Percentiles rank a stretch among this genome's conserved stretches.
Evolutionary conservation across 2,113 vertebrate species (phyloP).

Genomic region (Azemiops feae): DNA sequence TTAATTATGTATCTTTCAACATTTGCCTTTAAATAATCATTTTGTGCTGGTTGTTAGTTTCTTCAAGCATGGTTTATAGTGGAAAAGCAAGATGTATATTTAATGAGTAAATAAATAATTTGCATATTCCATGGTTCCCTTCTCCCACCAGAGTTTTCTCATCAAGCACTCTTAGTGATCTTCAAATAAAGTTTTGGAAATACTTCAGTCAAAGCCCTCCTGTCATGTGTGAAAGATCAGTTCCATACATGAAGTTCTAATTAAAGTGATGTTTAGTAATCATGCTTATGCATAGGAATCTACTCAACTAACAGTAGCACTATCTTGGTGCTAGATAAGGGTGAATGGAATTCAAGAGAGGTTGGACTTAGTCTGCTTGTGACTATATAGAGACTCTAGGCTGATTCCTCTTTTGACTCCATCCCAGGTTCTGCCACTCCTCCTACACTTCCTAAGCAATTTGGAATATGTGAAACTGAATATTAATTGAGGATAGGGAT

Average conservation of each 20-base stretch:
- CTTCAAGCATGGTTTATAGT: not conserved
- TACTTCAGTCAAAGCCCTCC: not conserved
- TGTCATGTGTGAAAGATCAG: not conserved
- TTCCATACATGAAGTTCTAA: not conserved
- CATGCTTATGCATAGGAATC: not conserved
- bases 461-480: not conserved
- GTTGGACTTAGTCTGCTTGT: not conserved
- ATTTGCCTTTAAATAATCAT: not conserved
- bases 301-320: not conserved
- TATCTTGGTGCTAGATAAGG: not conserved
- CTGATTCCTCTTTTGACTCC: not conserved
- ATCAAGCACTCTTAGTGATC: not conserved
- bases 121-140: not conserved
- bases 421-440: not conserved
- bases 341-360: not conserved
- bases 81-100: not conserved
- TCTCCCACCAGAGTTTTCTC: not conserved
- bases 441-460: not conserved
- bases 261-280: not conserved
- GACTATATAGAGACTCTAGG: not conserved
- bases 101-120: not conserved
- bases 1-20: not conserved
- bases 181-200: not conserved
- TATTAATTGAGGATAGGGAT: not conserved
- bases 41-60: not conserved